These are phyloP conservation scores for Martes martes DNA, from an alignment of 2,113 vertebrate genomes.

Conservation along the genomic window DNA sequence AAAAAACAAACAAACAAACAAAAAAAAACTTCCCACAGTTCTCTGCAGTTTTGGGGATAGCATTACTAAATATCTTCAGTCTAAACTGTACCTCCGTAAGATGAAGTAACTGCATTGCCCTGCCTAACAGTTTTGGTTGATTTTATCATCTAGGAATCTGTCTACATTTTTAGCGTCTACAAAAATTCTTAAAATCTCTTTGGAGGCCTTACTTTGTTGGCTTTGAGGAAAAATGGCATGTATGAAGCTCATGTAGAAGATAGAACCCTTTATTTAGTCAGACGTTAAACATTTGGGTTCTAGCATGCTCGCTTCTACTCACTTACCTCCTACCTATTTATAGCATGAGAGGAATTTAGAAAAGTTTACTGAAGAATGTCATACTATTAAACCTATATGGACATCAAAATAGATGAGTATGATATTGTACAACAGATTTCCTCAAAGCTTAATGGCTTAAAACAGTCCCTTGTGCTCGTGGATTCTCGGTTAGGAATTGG, in stretches of 20 bases:
- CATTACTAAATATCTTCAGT: neutral
- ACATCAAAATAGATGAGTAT: neutral
- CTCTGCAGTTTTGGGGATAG: neutral
- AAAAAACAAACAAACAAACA: no score
- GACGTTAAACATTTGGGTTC: neutral
- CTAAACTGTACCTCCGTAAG: neutral
- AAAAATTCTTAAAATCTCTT: neutral
- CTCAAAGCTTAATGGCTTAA: neutral
- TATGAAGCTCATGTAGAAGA: neutral
- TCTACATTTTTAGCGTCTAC: neutral
- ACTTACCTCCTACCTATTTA: neutral
- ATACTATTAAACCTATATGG: neutral
- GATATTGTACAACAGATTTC: neutral
- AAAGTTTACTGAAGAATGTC: neutral
- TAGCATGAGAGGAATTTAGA: neutral
- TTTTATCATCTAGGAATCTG: neutral
- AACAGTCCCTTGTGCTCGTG: neutral
- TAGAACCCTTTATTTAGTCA: neutral
- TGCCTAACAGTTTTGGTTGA: neutral
- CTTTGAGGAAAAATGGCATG: neutral
- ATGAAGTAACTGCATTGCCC: neutral
- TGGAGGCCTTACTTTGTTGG: neutral
- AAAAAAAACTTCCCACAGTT: neutral
- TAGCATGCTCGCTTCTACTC: neutral
- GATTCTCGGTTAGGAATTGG: neutral